A percentile compares a stretch with the other conserved stretches of the same genome.
These are phyloP conservation scores for Sebastes kiyomatsui DNA, from an alignment of 2,797 vertebrate species.

Conservation along the genomic window DNA sequence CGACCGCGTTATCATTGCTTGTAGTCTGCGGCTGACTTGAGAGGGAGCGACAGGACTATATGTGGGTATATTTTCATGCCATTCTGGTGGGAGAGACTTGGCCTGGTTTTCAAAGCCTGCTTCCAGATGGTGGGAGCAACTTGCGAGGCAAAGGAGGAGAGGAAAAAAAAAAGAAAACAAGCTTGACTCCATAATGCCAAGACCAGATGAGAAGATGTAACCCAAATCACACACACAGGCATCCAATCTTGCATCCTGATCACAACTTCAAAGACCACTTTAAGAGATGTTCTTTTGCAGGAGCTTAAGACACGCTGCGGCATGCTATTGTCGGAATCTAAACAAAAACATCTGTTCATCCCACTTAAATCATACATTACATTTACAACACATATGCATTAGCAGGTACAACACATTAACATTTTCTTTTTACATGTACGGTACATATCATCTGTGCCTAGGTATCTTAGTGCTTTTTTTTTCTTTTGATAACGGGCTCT, in stretches of 20 bases:
- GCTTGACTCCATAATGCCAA: constrained; percentile 75
- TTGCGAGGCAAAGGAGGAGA: constrained; percentile 75
- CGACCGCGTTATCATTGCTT: constrained; percentile 46
- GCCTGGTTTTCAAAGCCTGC: constrained; percentile 82
- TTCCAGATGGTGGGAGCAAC: constrained; percentile 82
- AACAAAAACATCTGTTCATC: constrained; percentile 47
- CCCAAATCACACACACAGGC: constrained; percentile 66
- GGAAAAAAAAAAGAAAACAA: constrained; percentile 66
- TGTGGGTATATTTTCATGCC: constrained; percentile 78
- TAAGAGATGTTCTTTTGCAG: constrained; percentile 46
- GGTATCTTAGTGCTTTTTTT: neutral
- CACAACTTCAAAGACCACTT: constrained; percentile 65
- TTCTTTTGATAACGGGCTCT: neutral
- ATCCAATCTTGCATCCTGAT: constrained; percentile 54
- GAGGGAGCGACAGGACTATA: constrained; percentile 67
- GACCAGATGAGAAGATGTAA: constrained; percentile 80
- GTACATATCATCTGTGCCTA: neutral
- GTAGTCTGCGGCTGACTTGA: constrained; percentile 62
- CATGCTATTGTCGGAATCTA: constrained; percentile 39
- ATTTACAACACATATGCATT: constrained; percentile 26
- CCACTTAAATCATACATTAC: constrained; percentile 30
- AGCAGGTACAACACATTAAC: neutral
- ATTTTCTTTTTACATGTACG: neutral
- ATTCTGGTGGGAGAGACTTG: constrained; percentile 83
- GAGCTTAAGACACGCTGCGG: constrained; percentile 19